Conservation (phyloP, 2,113 vertebrate genomes). For the Erinaceus europaeus region DNA sequence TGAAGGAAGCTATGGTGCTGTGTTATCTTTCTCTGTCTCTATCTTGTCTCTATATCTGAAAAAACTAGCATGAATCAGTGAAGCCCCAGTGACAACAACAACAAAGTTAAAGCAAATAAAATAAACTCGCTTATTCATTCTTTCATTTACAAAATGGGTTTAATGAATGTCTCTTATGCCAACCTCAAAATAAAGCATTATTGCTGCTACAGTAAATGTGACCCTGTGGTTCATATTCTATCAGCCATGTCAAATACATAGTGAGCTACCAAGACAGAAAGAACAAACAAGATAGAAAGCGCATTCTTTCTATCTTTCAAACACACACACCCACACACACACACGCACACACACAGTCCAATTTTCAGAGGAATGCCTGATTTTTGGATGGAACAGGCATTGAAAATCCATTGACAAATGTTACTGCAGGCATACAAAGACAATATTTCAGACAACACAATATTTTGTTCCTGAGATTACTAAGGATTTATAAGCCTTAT, state of each 20-base stretch:
- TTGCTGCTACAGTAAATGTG: not conserved
- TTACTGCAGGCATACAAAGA: too few species aligned
- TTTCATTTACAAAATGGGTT: not conserved
- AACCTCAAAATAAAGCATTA: not conserved
- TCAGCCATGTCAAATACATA: not conserved
- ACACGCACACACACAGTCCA: not conserved
- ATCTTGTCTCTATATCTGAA: too few species aligned
- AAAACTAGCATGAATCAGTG: too few species aligned
- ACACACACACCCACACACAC: not conserved
- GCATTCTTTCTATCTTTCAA: not conserved
- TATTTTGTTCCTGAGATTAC: conserved; percentile 16
- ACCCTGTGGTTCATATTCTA: not conserved
- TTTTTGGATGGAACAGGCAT: too few species aligned
- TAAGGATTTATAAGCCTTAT: not conserved
- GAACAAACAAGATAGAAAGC: not conserved
- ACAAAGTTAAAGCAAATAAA: too few species aligned
- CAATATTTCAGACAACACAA: not conserved
- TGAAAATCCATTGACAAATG: too few species aligned
- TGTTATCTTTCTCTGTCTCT: too few species aligned
- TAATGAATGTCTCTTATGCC: not conserved
- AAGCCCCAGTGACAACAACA: too few species aligned
- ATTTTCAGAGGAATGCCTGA: not conserved
- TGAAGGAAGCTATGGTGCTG: too few species aligned
- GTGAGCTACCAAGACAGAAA: not conserved
- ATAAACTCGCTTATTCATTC: not conserved